Conservation (phyloP, 1,140 invertebrate species). For the Leptonema lineaticorne region DNA sequence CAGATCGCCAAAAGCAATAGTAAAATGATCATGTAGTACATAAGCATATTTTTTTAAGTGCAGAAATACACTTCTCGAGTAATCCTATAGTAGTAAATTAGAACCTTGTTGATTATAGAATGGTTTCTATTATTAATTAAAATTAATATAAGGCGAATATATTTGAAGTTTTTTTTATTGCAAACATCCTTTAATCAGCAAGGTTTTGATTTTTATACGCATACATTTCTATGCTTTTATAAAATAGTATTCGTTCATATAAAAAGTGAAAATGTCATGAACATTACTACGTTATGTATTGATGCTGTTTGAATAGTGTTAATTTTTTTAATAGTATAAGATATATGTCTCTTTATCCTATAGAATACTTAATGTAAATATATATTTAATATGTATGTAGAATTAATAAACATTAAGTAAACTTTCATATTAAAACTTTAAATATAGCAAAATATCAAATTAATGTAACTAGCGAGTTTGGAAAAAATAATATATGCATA, state of each 20-base stretch:
- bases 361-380: not conserved
- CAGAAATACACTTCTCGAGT: not conserved
- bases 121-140: not conserved
- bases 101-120: not conserved
- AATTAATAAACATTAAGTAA: constrained; percentile 6
- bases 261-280: constrained; percentile 29
- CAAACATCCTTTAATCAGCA: not conserved
- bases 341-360: not conserved
- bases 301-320: not conserved
- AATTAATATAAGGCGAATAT: not conserved
- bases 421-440: not conserved
- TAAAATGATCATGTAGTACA: not conserved
- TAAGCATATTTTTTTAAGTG: not conserved
- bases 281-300: constrained; percentile 16
- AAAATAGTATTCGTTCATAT: constrained; percentile 19
- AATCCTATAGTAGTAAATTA: not conserved
- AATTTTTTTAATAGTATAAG: constrained; percentile 3
- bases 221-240: not conserved
- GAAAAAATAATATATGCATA: too few relatives aligned
- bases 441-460: not conserved
- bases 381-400: constrained; percentile 7
- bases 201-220: not conserved
- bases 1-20: not conserved
- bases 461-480: not conserved
- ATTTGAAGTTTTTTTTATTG: not conserved